These are phyloP conservation scores for Copidosoma floridanum DNA, from an alignment of 1,140 invertebrate species.

Conservation along the genomic window DNA sequence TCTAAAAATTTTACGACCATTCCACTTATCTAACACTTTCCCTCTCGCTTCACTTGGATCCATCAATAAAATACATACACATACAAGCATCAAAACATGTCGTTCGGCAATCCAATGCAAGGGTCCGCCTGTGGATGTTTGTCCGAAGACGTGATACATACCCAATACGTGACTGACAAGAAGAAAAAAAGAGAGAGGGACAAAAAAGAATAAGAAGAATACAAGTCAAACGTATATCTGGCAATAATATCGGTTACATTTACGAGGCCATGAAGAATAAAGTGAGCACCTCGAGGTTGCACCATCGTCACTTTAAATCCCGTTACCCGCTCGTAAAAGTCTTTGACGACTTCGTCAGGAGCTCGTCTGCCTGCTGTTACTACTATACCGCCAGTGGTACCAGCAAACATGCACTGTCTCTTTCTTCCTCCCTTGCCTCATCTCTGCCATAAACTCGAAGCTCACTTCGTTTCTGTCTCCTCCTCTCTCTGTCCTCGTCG, in stretches of 20 bases:
- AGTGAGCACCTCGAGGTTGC: conserved; percentile 58
- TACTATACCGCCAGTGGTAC: conserved; percentile 32
- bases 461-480: conserved; percentile 29
- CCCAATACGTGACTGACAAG: too few relatives aligned
- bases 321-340: conserved; percentile 58
- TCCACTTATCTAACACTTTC: neutral
- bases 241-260: conserved; percentile 58
- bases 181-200: neutral
- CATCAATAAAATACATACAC: conserved; percentile 9
- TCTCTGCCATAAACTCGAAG: conserved; percentile 51
- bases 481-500: conserved; percentile 15
- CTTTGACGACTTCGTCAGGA: conserved; percentile 55
- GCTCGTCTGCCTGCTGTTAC: conserved; percentile 35
- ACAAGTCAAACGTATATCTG: conserved; percentile 32
- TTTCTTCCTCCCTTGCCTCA: neutral
- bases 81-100: neutral
- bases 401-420: conserved; percentile 8
- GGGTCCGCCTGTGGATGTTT: too few relatives aligned
- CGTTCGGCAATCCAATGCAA: neutral
- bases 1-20: conserved; percentile 11
- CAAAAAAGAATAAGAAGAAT: neutral
- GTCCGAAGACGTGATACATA: too few relatives aligned
- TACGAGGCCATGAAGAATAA: conserved; percentile 57
- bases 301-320: conserved; percentile 60
- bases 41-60: neutral